phyloP scores from a whole-genome alignment of 2,888 invertebrate genomes.

The Calameuta idolon region DNA sequence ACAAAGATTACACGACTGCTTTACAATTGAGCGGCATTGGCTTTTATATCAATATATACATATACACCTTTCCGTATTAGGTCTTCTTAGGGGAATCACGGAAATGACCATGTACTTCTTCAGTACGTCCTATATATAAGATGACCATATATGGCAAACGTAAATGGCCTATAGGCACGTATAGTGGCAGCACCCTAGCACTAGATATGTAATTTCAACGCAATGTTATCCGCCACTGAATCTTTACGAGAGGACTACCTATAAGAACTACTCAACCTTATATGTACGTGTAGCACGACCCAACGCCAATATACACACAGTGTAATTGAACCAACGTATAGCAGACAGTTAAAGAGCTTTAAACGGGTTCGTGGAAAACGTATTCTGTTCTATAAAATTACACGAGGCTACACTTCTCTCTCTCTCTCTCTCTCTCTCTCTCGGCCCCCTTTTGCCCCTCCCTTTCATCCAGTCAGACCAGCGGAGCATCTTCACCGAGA shows the following conservation, averaged over 20 bases:
- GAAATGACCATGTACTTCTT: neutral
- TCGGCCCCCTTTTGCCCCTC: neutral
- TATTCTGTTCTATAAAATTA: conserved; percentile 55
- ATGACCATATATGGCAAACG: neutral
- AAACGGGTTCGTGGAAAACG: conserved; percentile 57
- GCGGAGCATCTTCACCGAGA: neutral
- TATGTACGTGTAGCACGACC: conserved; percentile 1
- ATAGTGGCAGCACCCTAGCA: neutral
- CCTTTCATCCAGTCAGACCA: neutral
- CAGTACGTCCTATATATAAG: neutral
- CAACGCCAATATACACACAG: conserved; percentile 20
- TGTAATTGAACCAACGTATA: conserved; percentile 46
- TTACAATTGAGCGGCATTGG: neutral
- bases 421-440: neutral
- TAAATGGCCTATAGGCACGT: neutral
- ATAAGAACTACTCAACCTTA: conserved; percentile 21
- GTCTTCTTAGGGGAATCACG: neutral
- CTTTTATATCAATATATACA: neutral
- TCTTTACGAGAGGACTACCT: conserved; percentile 33
- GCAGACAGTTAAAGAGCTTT: conserved; percentile 45
- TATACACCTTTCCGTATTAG: too few species aligned
- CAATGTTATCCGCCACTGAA: conserved; percentile 30
- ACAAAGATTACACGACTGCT: neutral
- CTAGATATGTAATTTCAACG: conserved; percentile 34
- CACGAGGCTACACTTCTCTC: conserved; percentile 28